Percentiles rank a stretch among this genome's conserved stretches.
Conservation (phyloP, 2,888 invertebrate species). For the Eristalinus aeneus region DNA sequence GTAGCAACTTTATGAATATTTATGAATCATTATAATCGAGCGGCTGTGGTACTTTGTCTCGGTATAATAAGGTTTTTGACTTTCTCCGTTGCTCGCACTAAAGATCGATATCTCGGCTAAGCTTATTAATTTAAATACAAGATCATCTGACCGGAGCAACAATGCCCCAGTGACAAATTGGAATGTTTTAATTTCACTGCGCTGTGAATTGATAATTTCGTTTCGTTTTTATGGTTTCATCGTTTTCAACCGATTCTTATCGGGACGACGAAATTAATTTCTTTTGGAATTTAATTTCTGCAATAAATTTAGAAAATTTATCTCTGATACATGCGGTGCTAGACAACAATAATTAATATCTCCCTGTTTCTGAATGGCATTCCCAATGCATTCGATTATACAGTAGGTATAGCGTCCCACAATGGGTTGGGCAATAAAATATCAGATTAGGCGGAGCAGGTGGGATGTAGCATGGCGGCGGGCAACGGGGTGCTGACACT, state of each 20-base stretch:
- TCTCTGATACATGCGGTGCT: constrained; percentile 18
- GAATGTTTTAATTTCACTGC: constrained; percentile 58
- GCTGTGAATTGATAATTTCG: constrained; percentile 45
- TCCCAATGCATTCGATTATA: constrained; percentile 14
- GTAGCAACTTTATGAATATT: constrained; percentile 20
- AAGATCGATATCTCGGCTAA: constrained; percentile 30
- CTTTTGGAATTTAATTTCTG: constrained; percentile 55
- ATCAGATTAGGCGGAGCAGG: constrained; percentile 41
- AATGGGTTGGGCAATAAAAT: constrained; percentile 41
- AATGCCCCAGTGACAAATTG: constrained; percentile 53
- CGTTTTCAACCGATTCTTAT: constrained; percentile 42
- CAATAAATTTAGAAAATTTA: constrained; percentile 44
- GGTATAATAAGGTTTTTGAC: constrained; percentile 16
- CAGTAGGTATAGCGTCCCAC: background rate
- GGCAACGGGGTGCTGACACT: constrained; percentile 34
- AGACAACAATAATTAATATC: constrained; percentile 46
- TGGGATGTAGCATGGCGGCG: constrained; percentile 8
- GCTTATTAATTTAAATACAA: constrained; percentile 50
- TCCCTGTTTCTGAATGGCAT: constrained; percentile 22
- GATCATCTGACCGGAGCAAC: constrained; percentile 7
- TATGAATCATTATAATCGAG: constrained; percentile 36
- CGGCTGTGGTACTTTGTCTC: background rate
- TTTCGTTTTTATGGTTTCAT: constrained; percentile 52
- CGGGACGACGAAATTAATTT: constrained; percentile 36
- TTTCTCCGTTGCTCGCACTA: constrained; percentile 10